These are phyloP conservation scores for Periparus ater DNA, from an alignment of 2,797 vertebrate species.

Conservation along the genomic window DNA sequence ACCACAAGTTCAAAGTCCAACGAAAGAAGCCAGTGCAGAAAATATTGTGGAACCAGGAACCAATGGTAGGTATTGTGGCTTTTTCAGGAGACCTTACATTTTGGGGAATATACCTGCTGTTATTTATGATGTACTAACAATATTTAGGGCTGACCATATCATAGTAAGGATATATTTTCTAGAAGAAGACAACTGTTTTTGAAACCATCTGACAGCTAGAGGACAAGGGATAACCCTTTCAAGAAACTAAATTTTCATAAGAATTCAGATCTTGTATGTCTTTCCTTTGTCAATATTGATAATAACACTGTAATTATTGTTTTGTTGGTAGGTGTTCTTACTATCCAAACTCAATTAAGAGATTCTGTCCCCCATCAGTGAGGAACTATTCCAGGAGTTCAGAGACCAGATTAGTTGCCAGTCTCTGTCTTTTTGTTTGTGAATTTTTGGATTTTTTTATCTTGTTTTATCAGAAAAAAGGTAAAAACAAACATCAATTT, in stretches of 20 bases:
- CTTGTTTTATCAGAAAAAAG: not conserved
- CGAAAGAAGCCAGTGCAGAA: conserved; percentile 73
- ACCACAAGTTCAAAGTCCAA: conserved; percentile 67
- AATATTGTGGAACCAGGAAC: conserved; percentile 35
- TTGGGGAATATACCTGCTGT: not conserved
- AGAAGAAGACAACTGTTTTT: not conserved
- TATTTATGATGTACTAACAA: not conserved
- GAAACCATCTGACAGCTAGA: not conserved
- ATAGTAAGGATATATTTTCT: not conserved
- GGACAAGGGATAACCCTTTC: not conserved
- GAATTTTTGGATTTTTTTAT: rapidly evolving
- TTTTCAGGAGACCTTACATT: not conserved
- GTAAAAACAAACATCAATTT: not conserved
- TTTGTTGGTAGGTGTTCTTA: not conserved
- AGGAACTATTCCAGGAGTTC: not conserved
- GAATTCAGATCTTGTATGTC: not conserved
- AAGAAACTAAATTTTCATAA: not conserved
- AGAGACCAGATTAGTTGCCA: not conserved
- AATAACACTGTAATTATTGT: not conserved
- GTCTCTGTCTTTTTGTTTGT: not conserved
- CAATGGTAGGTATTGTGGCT: conserved; percentile 30
- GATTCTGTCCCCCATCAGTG: not conserved
- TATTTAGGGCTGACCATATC: not conserved
- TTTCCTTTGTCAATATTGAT: not conserved
- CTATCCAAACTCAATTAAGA: not conserved